These are phyloP conservation scores for Magallana angulata DNA, from an alignment of 1,140 invertebrate species.

Conservation along the genomic window DNA sequence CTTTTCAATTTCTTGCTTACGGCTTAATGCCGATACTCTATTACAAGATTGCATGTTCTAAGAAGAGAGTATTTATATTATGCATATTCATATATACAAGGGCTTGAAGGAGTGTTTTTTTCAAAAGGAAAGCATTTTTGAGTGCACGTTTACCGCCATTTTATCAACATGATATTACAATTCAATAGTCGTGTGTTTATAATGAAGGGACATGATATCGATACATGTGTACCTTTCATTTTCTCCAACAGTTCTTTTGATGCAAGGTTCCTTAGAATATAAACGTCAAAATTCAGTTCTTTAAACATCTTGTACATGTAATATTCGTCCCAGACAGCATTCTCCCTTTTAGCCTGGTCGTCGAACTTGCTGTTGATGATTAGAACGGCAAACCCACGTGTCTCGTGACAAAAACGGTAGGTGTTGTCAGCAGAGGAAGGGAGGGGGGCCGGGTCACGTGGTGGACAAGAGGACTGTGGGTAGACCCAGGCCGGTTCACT, in stretches of 20 bases:
- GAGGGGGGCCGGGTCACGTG: not conserved
- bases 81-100: too few species aligned
- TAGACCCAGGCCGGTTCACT: not conserved
- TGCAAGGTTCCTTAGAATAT: conserved; percentile 37
- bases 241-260: conserved; percentile 1
- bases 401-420: conserved; percentile 27
- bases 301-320: conserved; percentile 38
- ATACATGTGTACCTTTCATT: not conserved
- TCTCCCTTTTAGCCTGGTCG: conserved; percentile 35
- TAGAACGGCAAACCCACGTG: conserved; percentile 41
- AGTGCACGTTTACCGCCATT: too few species aligned
- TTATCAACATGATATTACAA: too few species aligned
- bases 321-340: conserved; percentile 32
- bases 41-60: too few species aligned
- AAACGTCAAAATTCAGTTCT: conserved; percentile 40
- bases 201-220: too few species aligned
- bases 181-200: too few species aligned
- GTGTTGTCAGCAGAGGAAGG: not conserved
- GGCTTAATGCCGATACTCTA: too few species aligned
- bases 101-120: too few species aligned
- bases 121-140: too few species aligned
- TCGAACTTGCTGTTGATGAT: conserved; percentile 49
- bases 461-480: not conserved
- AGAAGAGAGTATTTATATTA: too few species aligned
- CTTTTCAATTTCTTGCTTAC: too few species aligned